Base-by-base conservation (phyloP, 2,113 vertebrate genomes). In the Illadopsis cleaveri region DNA sequence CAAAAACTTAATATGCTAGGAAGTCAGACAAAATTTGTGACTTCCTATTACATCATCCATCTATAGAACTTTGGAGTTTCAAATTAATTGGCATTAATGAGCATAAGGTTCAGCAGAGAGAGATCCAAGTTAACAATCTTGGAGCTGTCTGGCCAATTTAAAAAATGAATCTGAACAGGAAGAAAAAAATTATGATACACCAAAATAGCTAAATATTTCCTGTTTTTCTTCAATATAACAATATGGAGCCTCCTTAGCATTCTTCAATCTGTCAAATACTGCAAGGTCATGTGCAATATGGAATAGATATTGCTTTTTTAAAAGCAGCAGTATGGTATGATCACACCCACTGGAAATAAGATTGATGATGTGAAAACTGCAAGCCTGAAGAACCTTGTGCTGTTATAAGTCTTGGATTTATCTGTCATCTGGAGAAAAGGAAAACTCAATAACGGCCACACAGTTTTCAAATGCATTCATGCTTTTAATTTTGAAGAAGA, bases 181-280 rank as follows among this genome's bases (percentile, higher is more conserved):
- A 35, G 6, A 3, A 4, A 45, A 48, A 48, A 27, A 6, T 19
- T 48, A 27, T 33, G 35, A 20, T 21, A 48, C 0, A 1, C 27
- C 10, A 64, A 72, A 65, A 48, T 9, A 71, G 2, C 3, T 37
- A 57, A 57, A 44, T 10, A 28, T 1, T 81, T 60, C 14, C 16
- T 3, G 62, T 38, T 4, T 16, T 53, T 65, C 66, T 64, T 10
- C 27, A 51, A 2, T 44, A 4, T 33, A 35, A 38, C 2, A 50
- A 21, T 31, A 35, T 5, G 15, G 28, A 68, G 0, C 31, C 48
- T 82, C 21, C 13, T 69, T 47, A 48, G 1, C 21, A 56, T 12
- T 10, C 47, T 54, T 79, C 33, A 88, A 18, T 69, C 16, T 72
- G 17, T 21, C 3, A 1, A 57, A 69, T 11, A 76, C 10, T 14